A percentile compares a stretch with the other conserved stretches of the same genome.
phyloP scores from a whole-genome alignment of 35 echinoderm and acorn worm species.

The Apostichopus parvimensis region DNA sequence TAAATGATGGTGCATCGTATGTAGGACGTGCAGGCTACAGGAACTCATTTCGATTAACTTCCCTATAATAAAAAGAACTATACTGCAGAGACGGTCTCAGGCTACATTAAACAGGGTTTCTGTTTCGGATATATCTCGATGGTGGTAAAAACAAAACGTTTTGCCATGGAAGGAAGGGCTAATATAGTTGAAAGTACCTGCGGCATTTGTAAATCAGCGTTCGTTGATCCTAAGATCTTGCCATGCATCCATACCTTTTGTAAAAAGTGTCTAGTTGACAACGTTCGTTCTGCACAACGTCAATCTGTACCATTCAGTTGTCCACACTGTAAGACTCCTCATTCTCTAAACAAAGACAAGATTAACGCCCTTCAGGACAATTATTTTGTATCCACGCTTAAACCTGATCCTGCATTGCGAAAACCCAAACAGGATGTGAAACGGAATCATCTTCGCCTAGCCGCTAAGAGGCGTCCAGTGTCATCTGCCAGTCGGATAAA shows the following conservation, averaged over 20 bases:
- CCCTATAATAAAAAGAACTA: too few relatives aligned
- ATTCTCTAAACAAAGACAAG: slow-evolving; percentile 27
- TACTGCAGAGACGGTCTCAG: too few relatives aligned
- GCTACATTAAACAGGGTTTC: too few relatives aligned
- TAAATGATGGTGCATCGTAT: too few relatives aligned
- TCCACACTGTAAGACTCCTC: slow-evolving; percentile 6
- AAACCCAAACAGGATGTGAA: not conserved
- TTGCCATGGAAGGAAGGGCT: not conserved
- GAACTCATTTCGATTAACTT: too few relatives aligned
- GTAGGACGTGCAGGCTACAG: too few relatives aligned
- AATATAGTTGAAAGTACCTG: not conserved
- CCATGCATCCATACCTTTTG: slow-evolving; percentile 57
- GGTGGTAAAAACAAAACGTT: not conserved
- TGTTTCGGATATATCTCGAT: not conserved
- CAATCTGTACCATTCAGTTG: slow-evolving; percentile 22
- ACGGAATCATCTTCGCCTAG: not conserved
- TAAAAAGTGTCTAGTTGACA: slow-evolving; percentile 28
- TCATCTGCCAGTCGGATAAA: not conserved
- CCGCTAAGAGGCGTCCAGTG: not conserved
- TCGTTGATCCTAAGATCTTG: slow-evolving; percentile 40
- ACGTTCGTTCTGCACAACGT: not conserved
- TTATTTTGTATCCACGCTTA: slow-evolving; percentile 18
- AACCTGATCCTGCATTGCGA: not conserved
- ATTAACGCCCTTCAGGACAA: slow-evolving; percentile 45
- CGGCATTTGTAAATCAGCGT: slow-evolving; percentile 16